Conservation (phyloP, 2,888 invertebrate genomes). For the Drosophila nr. perissopoda region DNA sequence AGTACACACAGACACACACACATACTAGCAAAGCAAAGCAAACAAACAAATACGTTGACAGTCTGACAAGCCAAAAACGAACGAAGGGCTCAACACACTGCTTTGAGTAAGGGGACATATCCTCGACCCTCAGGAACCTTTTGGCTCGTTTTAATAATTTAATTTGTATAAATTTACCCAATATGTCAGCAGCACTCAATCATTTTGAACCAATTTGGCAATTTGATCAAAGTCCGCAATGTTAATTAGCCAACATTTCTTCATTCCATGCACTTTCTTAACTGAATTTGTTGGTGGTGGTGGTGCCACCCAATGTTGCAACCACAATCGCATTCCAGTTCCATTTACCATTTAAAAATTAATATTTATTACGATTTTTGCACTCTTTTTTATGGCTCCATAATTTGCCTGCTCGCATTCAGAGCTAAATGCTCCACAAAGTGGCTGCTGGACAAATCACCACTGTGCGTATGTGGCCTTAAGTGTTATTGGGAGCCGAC, state of each 20-base stretch:
- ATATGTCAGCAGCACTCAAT: constrained; percentile 64
- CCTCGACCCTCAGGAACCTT: not conserved
- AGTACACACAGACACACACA: constrained; percentile 16
- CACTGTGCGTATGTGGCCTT: constrained; percentile 52
- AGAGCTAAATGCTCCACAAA: constrained; percentile 69
- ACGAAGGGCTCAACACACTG: not conserved
- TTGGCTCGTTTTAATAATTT: constrained; percentile 66
- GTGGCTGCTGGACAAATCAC: constrained; percentile 53
- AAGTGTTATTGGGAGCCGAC: constrained; percentile 66
- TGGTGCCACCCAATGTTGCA: constrained; percentile 11
- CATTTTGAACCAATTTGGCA: constrained; percentile 49
- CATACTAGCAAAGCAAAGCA: constrained; percentile 28
- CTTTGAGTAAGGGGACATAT: not conserved
- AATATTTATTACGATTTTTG: constrained; percentile 63
- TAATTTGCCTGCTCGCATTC: constrained; percentile 76
- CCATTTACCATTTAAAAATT: constrained; percentile 48
- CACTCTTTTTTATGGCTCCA: constrained; percentile 55
- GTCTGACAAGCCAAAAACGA: constrained; percentile 36
- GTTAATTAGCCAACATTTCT: constrained; percentile 51
- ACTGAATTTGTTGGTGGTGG: not conserved
- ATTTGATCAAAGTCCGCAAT: constrained; percentile 12
- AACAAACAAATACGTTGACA: constrained; percentile 51
- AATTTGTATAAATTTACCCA: constrained; percentile 78
- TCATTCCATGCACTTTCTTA: constrained; percentile 35
- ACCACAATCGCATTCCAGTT: constrained; percentile 18